A percentile compares a stretch with the other conserved stretches of the same genome.
phyloP scores from a whole-genome alignment of 2,113 vertebrate species.

The Morone saxatilis region DNA sequence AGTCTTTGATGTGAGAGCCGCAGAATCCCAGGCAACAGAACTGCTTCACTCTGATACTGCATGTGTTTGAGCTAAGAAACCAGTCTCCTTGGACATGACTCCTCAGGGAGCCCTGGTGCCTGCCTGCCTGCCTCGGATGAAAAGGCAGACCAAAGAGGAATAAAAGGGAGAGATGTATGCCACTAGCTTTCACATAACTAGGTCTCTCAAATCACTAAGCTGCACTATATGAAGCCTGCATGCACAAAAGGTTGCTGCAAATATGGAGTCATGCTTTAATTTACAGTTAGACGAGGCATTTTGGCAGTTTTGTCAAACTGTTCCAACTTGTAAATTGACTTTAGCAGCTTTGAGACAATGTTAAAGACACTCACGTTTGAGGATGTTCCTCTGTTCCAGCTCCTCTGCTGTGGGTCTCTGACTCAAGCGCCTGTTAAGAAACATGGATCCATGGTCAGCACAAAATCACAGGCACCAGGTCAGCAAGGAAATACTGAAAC shows the following conservation, averaged over 20 bases:
- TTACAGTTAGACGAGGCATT: neutral
- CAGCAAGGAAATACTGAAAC: neutral
- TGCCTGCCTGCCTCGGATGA: slow-evolving; percentile 43
- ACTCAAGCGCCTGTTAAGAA: slow-evolving; percentile 93
- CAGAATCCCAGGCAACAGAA: slow-evolving; percentile 60
- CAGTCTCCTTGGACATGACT: slow-evolving; percentile 57
- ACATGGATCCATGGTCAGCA: slow-evolving; percentile 64
- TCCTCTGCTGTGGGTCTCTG: slow-evolving; percentile 98
- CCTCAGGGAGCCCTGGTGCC: slow-evolving; percentile 53
- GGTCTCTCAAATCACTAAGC: slow-evolving; percentile 19
- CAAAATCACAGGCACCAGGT: slow-evolving; percentile 30
- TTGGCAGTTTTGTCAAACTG: neutral
- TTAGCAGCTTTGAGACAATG: neutral
- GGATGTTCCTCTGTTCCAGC: slow-evolving; percentile 97
- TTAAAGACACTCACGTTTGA: slow-evolving; percentile 93
- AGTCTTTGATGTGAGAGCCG: slow-evolving; percentile 67
- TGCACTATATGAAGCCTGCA: slow-evolving; percentile 11
- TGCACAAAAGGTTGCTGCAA: slow-evolving; percentile 3
- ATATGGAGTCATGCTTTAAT: neutral
- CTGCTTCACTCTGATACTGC: slow-evolving; percentile 63
- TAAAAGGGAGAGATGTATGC: slow-evolving; percentile 25
- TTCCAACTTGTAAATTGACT: neutral
- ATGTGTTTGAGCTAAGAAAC: slow-evolving; percentile 55
- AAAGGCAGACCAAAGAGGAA: slow-evolving; percentile 44
- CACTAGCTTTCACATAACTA: slow-evolving; percentile 34